phyloP scores from a whole-genome alignment of 2,797 vertebrate genomes.

The Antennarius maculatus region DNA sequence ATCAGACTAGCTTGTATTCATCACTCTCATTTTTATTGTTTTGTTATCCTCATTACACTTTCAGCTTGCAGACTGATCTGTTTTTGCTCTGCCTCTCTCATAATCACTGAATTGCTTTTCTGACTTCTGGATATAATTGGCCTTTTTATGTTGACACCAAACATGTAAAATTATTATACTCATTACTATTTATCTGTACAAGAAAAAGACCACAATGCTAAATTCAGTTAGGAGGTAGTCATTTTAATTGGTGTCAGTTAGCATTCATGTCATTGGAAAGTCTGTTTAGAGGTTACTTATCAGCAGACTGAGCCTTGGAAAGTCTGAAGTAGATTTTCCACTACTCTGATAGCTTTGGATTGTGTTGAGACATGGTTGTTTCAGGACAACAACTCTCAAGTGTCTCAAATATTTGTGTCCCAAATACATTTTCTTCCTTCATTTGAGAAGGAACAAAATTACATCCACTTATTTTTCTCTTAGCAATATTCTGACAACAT shows the following conservation, averaged over 20 bases:
- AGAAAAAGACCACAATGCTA: not conserved
- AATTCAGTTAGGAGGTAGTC: slow-evolving; percentile 7
- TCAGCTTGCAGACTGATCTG: slow-evolving; percentile 8
- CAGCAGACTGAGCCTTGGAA: slow-evolving; percentile 28
- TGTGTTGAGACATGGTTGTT: slow-evolving; percentile 27
- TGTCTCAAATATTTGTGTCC: not conserved
- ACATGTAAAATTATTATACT: slow-evolving; percentile 7
- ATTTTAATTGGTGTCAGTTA: slow-evolving; percentile 21
- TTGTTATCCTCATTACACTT: slow-evolving; percentile 5
- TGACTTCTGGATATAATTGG: slow-evolving; percentile 23
- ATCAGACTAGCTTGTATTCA: slow-evolving; percentile 4
- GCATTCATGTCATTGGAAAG: slow-evolving; percentile 35
- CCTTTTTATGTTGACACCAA: slow-evolving; percentile 4
- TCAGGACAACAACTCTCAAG: not conserved
- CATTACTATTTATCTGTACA: slow-evolving; percentile 2
- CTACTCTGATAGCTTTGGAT: slow-evolving; percentile 31
- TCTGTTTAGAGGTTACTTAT: slow-evolving; percentile 23
- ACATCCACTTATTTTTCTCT: not conserved
- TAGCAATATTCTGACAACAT: slow-evolving; percentile 3
- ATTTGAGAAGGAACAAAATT: not conserved
- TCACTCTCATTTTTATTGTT: slow-evolving; percentile 1
- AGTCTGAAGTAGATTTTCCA: slow-evolving; percentile 46
- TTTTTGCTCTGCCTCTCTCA: slow-evolving; percentile 17
- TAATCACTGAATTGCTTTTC: slow-evolving; percentile 23
- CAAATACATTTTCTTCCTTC: not conserved